Conservation (phyloP, 2,888 invertebrate species). For the Acleris literana region DNA sequence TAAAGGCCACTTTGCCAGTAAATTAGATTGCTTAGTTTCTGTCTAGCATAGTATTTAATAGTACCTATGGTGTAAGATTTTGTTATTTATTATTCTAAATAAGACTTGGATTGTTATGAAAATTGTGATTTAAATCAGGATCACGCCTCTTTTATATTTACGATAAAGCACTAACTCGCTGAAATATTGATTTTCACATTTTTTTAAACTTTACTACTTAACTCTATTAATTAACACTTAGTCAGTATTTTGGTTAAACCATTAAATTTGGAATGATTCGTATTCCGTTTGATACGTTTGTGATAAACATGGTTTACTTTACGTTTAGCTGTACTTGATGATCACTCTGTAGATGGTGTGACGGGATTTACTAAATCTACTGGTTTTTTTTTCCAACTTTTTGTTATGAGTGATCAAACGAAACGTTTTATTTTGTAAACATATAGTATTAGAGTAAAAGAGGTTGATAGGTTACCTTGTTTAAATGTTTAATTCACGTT, state of each 20-base stretch:
- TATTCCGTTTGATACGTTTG: constrained; percentile 63
- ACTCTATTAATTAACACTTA: constrained; percentile 9
- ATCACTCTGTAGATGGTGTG: constrained; percentile 10
- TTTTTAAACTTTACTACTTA: constrained; percentile 20
- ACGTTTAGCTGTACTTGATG: constrained; percentile 26
- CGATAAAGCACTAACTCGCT: constrained; percentile 15
- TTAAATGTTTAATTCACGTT: background rate
- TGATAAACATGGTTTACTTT: constrained; percentile 57
- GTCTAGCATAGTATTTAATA: constrained; percentile 67
- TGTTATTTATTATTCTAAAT: constrained; percentile 81
- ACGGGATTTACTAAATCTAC: constrained; percentile 10
- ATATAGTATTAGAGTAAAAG: constrained; percentile 12
- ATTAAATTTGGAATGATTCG: constrained; percentile 44
- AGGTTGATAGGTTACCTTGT: background rate
- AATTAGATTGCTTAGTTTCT: constrained; percentile 72
- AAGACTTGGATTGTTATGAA: constrained; percentile 74
- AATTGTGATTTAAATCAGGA: constrained; percentile 66
- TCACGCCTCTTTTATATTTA: constrained; percentile 44
- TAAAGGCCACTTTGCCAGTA: constrained; percentile 63
- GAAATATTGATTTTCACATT: constrained; percentile 20
- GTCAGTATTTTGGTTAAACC: constrained; percentile 24
- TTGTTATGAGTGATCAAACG: constrained; percentile 12
- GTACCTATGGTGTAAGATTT: constrained; percentile 66
- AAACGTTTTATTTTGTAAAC: constrained; percentile 11
- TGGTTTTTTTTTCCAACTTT: background rate